These are phyloP conservation scores for Sebastes iracundus DNA, from an alignment of 2,797 vertebrate species.

Conservation along the genomic window DNA sequence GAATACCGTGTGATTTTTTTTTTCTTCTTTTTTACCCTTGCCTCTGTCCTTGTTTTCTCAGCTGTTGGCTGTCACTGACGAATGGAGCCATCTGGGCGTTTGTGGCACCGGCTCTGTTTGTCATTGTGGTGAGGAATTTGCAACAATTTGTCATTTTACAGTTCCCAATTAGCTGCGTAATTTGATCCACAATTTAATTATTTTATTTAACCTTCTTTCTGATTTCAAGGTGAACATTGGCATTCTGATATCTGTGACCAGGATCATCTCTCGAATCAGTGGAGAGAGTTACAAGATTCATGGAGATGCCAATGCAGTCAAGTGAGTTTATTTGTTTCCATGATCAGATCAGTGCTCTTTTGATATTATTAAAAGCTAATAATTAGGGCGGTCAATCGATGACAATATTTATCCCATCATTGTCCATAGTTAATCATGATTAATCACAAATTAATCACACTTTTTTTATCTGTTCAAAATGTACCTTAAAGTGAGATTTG, in stretches of 20 bases:
- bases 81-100: slow-evolving; percentile 97
- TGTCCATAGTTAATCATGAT: no score
- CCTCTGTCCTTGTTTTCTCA: slow-evolving; percentile 68
- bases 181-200: not conserved
- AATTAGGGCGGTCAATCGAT: no score
- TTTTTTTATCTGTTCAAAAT: no score
- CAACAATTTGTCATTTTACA: not conserved
- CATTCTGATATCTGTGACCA: slow-evolving; percentile 94
- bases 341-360: not conserved
- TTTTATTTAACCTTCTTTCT: not conserved
- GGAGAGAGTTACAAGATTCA: slow-evolving; percentile 95
- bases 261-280: slow-evolving; percentile 96
- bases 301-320: slow-evolving; percentile 91
- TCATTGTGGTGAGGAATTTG: slow-evolving; percentile 89
- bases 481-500: no score
- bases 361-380: not conserved
- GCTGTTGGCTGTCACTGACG: slow-evolving; percentile 94
- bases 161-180: not conserved
- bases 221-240: slow-evolving; percentile 90
- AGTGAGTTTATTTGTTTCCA: slow-evolving; percentile 82
- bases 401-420: no score
- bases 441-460: no score
- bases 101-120: slow-evolving; percentile 92
- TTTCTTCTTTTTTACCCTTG: not conserved
- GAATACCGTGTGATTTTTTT: not conserved